Conservation (phyloP, 2,888 invertebrate genomes). For the Steinernema carpocapsae region DNA sequence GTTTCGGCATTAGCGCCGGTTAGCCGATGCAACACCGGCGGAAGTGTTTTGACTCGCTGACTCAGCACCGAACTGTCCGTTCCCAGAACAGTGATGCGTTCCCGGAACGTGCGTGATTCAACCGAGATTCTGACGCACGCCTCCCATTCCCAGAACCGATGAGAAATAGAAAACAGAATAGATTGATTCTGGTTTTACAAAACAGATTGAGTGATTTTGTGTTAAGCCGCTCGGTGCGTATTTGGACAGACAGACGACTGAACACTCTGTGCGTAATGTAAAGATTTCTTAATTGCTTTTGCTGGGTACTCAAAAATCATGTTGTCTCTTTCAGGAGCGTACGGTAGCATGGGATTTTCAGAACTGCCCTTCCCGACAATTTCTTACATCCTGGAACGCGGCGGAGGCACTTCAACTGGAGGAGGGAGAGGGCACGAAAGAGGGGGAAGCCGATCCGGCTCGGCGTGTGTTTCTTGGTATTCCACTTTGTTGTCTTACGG, state of each 20-base stretch:
- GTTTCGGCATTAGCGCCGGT: background rate
- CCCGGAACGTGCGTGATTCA: conserved; percentile 15
- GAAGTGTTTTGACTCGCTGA: conserved; percentile 26
- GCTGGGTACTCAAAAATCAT: too few species aligned
- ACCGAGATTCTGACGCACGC: background rate
- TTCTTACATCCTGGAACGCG: conserved; percentile 22
- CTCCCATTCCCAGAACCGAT: background rate
- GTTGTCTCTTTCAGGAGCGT: too few species aligned
- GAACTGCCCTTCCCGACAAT: background rate
- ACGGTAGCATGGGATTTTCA: too few species aligned
- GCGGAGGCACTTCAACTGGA: conserved; percentile 11
- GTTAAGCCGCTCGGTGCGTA: too few species aligned
- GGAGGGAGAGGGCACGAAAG: conserved; percentile 31
- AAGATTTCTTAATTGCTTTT: background rate
- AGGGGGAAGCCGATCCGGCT: conserved; percentile 30
- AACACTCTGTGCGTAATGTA: background rate
- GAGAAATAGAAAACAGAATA: background rate
- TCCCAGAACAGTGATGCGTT: conserved; percentile 25
- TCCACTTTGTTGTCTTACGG: conserved; percentile 33
- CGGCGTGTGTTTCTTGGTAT: conserved; percentile 27
- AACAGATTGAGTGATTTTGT: too few species aligned
- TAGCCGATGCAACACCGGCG: background rate
- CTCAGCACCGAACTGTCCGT: background rate
- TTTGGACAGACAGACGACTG: too few species aligned
- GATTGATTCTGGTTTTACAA: too few species aligned